Evolutionary conservation across 35 echinoderm and acorn worm species (phyloP).

Genomic region (Lytechinus pictus): DNA sequence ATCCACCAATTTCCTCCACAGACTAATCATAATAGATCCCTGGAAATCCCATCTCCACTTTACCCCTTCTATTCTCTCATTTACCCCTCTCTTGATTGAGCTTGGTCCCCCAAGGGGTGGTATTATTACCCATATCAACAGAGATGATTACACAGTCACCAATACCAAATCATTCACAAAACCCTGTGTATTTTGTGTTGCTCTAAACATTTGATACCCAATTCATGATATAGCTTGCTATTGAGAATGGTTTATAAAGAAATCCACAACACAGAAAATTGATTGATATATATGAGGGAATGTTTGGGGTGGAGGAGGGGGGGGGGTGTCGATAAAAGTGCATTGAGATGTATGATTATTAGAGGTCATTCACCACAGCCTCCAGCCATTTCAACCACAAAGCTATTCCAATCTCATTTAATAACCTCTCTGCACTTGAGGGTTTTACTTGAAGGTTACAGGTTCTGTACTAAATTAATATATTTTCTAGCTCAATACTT

Average conservation of each 20-base stretch:
- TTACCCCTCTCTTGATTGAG: background rate
- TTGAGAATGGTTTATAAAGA: background rate
- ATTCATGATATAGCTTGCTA: background rate
- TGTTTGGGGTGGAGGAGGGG: background rate
- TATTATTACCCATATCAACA: background rate
- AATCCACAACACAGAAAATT: background rate
- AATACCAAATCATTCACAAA: background rate
- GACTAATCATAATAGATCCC: background rate
- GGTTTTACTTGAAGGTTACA: background rate
- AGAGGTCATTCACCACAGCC: constrained; percentile 43
- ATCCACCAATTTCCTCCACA: background rate
- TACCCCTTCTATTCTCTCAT: background rate
- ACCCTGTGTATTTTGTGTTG: background rate
- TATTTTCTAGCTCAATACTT: background rate
- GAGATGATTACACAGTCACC: background rate
- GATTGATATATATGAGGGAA: background rate
- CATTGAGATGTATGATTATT: background rate
- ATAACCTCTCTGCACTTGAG: background rate
- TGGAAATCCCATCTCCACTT: background rate
- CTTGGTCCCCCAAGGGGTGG: background rate
- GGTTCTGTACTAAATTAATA: background rate
- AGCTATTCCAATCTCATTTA: constrained; percentile 3
- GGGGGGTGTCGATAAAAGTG: background rate
- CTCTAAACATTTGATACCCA: background rate
- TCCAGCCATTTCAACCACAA: background rate